Base-by-base conservation (phyloP, 2,113 vertebrate genomes). In the Machaerirhynchus nigripectus region DNA sequence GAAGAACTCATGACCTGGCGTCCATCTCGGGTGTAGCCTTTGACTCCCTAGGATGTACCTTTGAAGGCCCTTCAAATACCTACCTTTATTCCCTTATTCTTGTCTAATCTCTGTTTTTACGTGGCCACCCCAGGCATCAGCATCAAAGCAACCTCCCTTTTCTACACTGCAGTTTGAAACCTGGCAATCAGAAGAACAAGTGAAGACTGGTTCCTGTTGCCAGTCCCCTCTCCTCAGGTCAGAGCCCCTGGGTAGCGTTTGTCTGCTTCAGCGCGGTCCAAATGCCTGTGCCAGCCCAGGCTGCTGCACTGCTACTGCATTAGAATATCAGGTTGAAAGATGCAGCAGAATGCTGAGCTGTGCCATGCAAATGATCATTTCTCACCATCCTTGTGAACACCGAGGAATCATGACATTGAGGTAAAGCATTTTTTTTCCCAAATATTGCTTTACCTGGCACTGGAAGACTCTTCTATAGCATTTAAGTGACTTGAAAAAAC, bases 241-340 rank as follows among this genome's bases (percentile, higher is more conserved):
- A 1, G 37, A 35, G 31, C 18, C 27, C 22, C 75, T 8, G 5
- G 20, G 49, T 9, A 47, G 23, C 2, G 3, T 23, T n/a, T 68
- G 44, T 10, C 39, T 4, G 2, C 15, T 50, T 46, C 1, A 5
- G 24, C 4, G 21, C 0, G 0, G 9, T 19, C 44, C 57, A 23
- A 68, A 61, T 40, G 44, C 40, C 44, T 31, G 13, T 30, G 13
- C 31, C 46, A 77, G 46, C 15, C 37, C 65, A 50, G 44, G 75
- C 40, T 76, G n/a, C 84, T 60, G 44, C 40, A 31, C 64, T 67
- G 56, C 52, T 52, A 6, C 1, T 47, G 56, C 30, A 8, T 12
- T 22, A 39, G 23, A 75, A 30, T 31, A 30, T 21, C 2, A 55
- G 60, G 30, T 33, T 85, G 35, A 69, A 50, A 33, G 75, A 53